These are phyloP conservation scores for Panzeria rudis DNA, from an alignment of 2,888 invertebrate species.

Conservation along the genomic window DNA sequence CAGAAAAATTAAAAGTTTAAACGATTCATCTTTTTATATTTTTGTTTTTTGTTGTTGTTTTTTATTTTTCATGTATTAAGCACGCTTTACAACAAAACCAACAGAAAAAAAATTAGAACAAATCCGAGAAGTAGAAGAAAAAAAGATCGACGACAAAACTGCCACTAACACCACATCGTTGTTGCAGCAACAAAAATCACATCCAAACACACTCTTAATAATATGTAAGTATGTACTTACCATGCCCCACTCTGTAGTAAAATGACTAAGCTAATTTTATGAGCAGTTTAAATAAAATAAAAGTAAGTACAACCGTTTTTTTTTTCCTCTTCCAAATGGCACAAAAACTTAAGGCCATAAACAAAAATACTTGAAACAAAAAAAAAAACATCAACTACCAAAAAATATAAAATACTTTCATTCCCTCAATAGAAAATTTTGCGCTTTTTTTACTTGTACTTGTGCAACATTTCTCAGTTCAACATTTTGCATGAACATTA, in stretches of 20 bases:
- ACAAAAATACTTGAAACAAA: slow-evolving; percentile 44
- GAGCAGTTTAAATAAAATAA: slow-evolving; percentile 61
- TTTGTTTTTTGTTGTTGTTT: background rate
- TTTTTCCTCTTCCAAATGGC: slow-evolving; percentile 19
- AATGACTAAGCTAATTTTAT: slow-evolving; percentile 69
- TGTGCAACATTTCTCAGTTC: slow-evolving; percentile 50
- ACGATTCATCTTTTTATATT: slow-evolving; percentile 61
- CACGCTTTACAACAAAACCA: slow-evolving; percentile 41
- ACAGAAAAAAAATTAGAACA: slow-evolving; percentile 32
- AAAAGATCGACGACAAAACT: slow-evolving; percentile 33
- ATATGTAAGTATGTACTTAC: too few species aligned
- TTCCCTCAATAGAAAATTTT: slow-evolving; percentile 49
- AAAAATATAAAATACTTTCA: slow-evolving; percentile 49
- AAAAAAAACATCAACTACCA: background rate
- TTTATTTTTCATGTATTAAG: slow-evolving; percentile 32
- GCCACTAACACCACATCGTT: slow-evolving; percentile 34
- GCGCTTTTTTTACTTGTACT: slow-evolving; percentile 38
- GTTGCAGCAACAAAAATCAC: slow-evolving; percentile 36
- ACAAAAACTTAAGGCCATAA: slow-evolving; percentile 64
- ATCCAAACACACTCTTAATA: background rate
- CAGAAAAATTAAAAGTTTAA: slow-evolving; percentile 65
- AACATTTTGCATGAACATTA: slow-evolving; percentile 57
- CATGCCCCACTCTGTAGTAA: slow-evolving; percentile 4
- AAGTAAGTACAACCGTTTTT: slow-evolving; percentile 51
- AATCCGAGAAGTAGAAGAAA: slow-evolving; percentile 15